phyloP scores from a whole-genome alignment of 2,797 vertebrate genomes.

The Echiichthys vipera region DNA sequence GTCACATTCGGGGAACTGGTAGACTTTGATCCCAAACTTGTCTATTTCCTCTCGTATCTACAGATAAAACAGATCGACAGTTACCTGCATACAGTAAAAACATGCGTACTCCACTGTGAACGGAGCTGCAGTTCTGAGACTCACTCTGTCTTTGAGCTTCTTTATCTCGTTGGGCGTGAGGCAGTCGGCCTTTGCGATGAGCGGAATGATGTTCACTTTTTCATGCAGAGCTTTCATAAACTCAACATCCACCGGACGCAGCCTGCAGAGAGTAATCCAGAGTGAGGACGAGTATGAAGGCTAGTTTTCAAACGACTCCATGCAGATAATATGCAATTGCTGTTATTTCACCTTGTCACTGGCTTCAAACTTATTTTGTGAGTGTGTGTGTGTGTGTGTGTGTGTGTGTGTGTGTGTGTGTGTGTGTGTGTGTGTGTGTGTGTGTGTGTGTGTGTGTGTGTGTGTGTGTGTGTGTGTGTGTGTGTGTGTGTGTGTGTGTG shows the following conservation, averaged over 20 bases:
- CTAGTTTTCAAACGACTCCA: neutral
- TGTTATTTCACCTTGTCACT: too few relatives aligned
- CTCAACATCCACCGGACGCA: constrained; percentile 95
- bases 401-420: neutral
- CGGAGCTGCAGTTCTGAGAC: constrained; percentile 47
- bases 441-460: constrained; percentile 1
- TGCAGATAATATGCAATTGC: too few relatives aligned
- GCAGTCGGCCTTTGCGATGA: constrained; percentile 97
- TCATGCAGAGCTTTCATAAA: constrained; percentile 99
- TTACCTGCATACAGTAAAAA: neutral
- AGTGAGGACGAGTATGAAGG: neutral
- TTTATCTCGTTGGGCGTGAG: constrained; percentile 96
- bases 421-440: constrained; percentile 9
- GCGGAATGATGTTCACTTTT: constrained; percentile 97
- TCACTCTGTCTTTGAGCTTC: constrained; percentile 97
- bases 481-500: constrained; percentile 8
- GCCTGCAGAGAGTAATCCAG: constrained; percentile 72
- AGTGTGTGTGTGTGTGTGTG: neutral
- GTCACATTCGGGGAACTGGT: constrained; percentile 98
- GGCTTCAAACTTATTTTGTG: too few relatives aligned
- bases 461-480: neutral
- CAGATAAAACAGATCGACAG: neutral
- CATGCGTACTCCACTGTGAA: neutral
- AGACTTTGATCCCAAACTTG: constrained; percentile 97
- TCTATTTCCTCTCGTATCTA: constrained; percentile 98